Percentiles rank a stretch among this genome's conserved stretches.
phyloP scores from a whole-genome alignment of 2,888 invertebrate genomes.

The Hypercompe scribonia region DNA sequence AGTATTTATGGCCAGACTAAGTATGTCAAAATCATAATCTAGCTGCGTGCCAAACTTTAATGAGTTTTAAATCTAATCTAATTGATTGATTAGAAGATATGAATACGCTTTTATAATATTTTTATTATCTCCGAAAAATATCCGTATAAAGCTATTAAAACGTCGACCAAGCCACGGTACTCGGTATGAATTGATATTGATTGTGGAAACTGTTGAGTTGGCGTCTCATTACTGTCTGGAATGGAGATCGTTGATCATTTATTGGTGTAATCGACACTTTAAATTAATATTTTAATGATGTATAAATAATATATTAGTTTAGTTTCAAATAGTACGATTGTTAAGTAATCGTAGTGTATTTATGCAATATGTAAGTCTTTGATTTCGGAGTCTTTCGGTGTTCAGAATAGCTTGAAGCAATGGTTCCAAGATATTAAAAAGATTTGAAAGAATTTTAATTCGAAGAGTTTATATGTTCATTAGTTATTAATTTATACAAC shows the following conservation, averaged over 20 bases:
- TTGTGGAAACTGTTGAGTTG: constrained; percentile 19
- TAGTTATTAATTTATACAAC: neutral
- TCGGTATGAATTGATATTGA: constrained; percentile 36
- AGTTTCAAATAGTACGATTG: neutral
- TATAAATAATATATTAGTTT: neutral
- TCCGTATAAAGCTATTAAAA: neutral
- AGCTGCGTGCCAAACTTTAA: neutral
- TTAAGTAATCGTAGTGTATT: neutral
- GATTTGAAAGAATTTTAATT: neutral
- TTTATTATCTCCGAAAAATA: neutral
- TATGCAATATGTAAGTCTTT: neutral
- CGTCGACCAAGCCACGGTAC: constrained; percentile 24
- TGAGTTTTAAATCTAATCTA: neutral
- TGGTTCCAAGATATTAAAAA: neutral
- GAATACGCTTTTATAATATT: neutral
- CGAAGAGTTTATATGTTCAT: neutral
- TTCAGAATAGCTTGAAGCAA: neutral
- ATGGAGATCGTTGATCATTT: constrained; percentile 21
- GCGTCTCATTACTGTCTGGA: constrained; percentile 30
- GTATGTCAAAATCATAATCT: neutral
- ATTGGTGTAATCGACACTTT: constrained; percentile 8
- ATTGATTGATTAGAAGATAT: too few relatives aligned
- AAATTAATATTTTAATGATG: neutral
- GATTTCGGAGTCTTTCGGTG: neutral
- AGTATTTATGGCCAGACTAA: too few relatives aligned